Evolutionary conservation across 2,888 invertebrate species (phyloP), one percentile per base, ranked within the genome.

Genomic region (Onchidella celtica): DNA sequence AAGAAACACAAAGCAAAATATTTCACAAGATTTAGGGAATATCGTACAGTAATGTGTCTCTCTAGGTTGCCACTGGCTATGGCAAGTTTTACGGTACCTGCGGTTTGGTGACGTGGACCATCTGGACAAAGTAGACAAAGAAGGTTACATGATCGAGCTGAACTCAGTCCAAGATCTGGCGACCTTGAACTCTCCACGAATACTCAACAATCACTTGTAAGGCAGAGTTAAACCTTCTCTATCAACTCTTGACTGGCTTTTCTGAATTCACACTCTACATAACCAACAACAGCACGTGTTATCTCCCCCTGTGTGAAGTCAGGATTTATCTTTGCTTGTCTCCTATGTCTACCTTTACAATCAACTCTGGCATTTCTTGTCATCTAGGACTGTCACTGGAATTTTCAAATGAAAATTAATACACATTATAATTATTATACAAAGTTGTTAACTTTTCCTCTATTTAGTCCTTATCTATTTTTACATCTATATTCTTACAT

Each of bases 201-300:
- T 80, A 32, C 74, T 80, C 27, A 80, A 80, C 59, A 80, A 69
- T 24, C 80, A 80, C 40, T 55, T 38, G 72, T 76, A n/a, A 55
- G 76, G 11, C 9, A 24, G 3, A 55, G 27, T 47, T 14, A 68
- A n/a, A n/a, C n/a, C n/a, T n/a, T n/a, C 17, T 55, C 55, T 55
- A 55, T 14, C 17, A 55, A 17, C 55, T 55, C 17, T 55, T 14
- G 11, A 55, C 11, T 55, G 17, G 11, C 17, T 55, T 55, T 55
- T 55, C 17, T 55, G 17, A 11, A 55, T 55, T 11, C 11, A n/a
- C n/a, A n/a, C n/a, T n/a, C n/a, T n/a, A n/a, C n/a, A n/a, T n/a
- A n/a, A n/a, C n/a, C n/a, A n/a, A n/a, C n/a, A n/a, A n/a, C n/a
- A n/a, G n/a, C n/a, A n/a, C n/a, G n/a, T n/a, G n/a, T n/a, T n/a